Evolutionary conservation across 2,797 vertebrate species (phyloP).

Genomic region (Setipinna tenuifilis): DNA sequence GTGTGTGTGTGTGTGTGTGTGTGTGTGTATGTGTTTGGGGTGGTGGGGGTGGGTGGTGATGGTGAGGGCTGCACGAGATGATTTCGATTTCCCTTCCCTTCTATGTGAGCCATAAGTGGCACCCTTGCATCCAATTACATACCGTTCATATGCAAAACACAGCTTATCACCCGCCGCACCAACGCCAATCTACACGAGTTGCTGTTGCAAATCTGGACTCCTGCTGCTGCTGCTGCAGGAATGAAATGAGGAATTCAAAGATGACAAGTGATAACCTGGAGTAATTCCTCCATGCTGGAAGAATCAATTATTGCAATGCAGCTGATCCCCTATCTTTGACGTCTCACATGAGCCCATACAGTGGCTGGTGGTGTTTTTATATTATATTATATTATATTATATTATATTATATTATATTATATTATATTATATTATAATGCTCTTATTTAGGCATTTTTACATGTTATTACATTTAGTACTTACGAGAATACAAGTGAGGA

Average conservation of each 20-base stretch:
- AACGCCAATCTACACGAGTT: background rate
- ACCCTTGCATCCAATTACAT: background rate
- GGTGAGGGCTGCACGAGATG: background rate
- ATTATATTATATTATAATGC: no score
- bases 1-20: background rate
- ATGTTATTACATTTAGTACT: no score
- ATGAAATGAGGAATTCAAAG: background rate
- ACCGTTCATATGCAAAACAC: conserved; percentile 10
- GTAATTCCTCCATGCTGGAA: background rate
- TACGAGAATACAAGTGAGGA: no score
- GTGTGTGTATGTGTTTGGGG: background rate
- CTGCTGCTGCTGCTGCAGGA: background rate
- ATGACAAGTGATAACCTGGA: background rate
- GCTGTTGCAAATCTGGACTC: background rate
- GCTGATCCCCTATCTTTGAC: background rate
- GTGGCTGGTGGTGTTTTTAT: background rate
- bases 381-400: no score
- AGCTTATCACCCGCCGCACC: background rate
- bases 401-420: background rate
- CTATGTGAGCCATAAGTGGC: background rate
- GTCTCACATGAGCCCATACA: background rate
- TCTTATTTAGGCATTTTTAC: background rate
- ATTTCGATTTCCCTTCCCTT: conserved; percentile 12
- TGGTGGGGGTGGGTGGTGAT: no score
- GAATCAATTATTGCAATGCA: background rate